Evolutionary conservation across 2,113 vertebrate genomes (phyloP), one percentile per base, ranked within the genome.

Genomic region (Sigmodon hispidus): DNA sequence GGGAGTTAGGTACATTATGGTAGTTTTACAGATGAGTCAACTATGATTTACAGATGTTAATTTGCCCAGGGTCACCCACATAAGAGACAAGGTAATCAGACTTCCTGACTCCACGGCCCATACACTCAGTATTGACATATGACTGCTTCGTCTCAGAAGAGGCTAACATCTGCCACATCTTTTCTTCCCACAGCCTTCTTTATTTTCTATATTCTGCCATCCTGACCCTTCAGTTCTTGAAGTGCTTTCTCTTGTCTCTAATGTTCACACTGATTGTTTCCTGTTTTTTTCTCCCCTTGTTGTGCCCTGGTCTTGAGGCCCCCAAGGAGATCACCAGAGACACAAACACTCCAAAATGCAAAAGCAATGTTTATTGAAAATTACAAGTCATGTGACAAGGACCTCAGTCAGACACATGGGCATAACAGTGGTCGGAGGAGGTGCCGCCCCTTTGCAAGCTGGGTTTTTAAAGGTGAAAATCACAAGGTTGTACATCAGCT

Each of bases 81-180:
- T 75, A 21, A 83, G 34, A 87, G 36, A 50, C 24, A 50, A 77
- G 26, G 67, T 36, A 31, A 15, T 72, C 59, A 81, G 65, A 80
- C 48, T 31, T 50, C 67, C 57, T 9, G 50, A 52, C 26, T 65
- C 52, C 2, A 16, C 0, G 26, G 52, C n/a, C 15, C 1, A 0
- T 31, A 10, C 21, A 2, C 69, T 80, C 26, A 63, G 4, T 21
- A 45, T 65, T 16, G 5, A 19, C 3, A 0, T 36, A 1, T n/a
- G 26, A 5, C 50, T 15, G 19, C 83, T 88, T 70, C 16, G 34
- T 40, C 16, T 43, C 0, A 15, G 70, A 12, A 89, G 43, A 24
- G 12, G 1, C 12, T 11, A 5, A 13, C 6, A 16, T 86, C 85
- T 72, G 29, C 45, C 72, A 50, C 43, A 21, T 63, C 7, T 0